Base-by-base conservation (phyloP, 1,140 invertebrate species). In the Trichogramma pretiosum region DNA sequence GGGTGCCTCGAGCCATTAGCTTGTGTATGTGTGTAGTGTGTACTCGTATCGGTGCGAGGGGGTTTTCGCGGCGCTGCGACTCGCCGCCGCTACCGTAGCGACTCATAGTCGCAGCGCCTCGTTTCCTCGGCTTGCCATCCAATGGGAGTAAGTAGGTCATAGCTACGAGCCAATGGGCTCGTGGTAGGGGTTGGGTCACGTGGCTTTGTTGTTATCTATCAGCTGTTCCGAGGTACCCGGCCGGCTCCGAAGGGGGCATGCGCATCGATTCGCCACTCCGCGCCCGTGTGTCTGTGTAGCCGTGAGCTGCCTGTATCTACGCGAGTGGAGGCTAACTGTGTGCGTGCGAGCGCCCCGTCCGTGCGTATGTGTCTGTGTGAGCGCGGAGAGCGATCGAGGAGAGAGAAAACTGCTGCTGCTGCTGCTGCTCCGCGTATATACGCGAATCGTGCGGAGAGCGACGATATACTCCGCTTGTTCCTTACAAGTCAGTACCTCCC, bases 141-240 rank as follows among this genome's bases (percentile, higher is more conserved):
- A 69, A 69, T 71, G 24, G 49, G 61, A 60, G 49, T 62, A 63
- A 62, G 59, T 64, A 63, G 64, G 64, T 62, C 62, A 64, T 51
- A 55, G 56, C 74, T 72, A 9, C 2, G 22, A 9, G 32, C 49
- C 49, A 51, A 51, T 51, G 18, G 26, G 7, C 13, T 13, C 28
- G 2, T 1, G 3, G 8, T 3, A 9, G 43, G 11, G 43, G 37
- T 38, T 38, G 33, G 3, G 37, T 51, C 48, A 50, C 48, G 74
- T 77, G 74, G 72, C 55, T 75, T 77, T 77, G 74, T 77, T 77
- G 75, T 76, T 76, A 74, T 76, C 74, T 74, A 70, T 75, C 73
- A 75, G 74, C 73, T 74, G 72, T 74, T 73, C 59, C 58, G 60
- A 52, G 58, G 46, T 55, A 57, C 61, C 49, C 49, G 49, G 49